These are phyloP conservation scores for Mesocricetus auratus DNA, from an alignment of 2,113 vertebrate genomes.

Conservation along the genomic window DNA sequence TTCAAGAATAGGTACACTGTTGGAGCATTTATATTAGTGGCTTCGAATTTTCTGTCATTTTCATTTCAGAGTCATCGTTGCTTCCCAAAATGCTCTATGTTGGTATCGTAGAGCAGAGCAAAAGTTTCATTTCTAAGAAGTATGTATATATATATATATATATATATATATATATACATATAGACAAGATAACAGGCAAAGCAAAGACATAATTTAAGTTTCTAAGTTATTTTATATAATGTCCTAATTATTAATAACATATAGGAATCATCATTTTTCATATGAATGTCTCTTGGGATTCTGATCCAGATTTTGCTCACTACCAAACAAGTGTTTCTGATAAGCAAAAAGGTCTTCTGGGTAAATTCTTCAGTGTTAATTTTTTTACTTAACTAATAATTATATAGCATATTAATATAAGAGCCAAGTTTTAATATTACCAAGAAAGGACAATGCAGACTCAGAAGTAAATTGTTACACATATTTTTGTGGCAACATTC, in stretches of 20 bases:
- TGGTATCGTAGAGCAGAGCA: background rate
- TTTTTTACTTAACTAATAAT: slow-evolving; percentile 15
- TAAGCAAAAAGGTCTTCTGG: background rate
- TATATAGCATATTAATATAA: slow-evolving; percentile 42
- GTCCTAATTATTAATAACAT: background rate
- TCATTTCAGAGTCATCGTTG: background rate
- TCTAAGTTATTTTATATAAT: slow-evolving; percentile 24
- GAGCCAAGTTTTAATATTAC: background rate
- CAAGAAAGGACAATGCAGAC: slow-evolving; percentile 53
- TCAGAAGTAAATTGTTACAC: slow-evolving; percentile 56
- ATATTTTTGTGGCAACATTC: slow-evolving; percentile 66
- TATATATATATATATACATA: too few relatives aligned
- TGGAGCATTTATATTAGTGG: background rate
- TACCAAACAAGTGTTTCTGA: background rate
- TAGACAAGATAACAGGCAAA: background rate
- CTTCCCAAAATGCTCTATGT: slow-evolving; percentile 4
- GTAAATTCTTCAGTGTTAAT: background rate
- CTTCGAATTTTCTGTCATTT: background rate
- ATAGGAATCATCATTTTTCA: background rate
- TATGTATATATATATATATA: too few relatives aligned
- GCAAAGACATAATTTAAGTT: background rate
- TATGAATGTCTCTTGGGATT: background rate
- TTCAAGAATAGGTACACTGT: background rate
- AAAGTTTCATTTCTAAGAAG: background rate
- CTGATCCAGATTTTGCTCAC: background rate